phyloP scores from a whole-genome alignment of 2,888 invertebrate species.

The Coleophora deauratella region DNA sequence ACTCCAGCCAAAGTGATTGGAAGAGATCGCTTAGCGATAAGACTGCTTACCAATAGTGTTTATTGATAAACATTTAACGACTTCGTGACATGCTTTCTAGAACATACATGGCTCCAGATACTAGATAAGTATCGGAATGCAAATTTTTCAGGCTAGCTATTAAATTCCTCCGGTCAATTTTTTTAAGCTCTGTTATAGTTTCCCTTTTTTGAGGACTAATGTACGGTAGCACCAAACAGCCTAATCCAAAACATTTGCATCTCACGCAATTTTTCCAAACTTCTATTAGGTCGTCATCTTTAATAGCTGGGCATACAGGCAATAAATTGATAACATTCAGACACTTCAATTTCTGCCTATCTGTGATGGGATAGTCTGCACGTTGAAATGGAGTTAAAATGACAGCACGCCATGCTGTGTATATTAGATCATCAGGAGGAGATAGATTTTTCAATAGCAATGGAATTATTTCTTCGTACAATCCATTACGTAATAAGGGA shows the following conservation, averaged over 20 bases:
- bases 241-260: slow-evolving; percentile 57
- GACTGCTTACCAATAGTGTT: no score
- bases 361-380: slow-evolving; percentile 65
- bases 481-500: slow-evolving; percentile 37
- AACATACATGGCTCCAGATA: slow-evolving; percentile 63
- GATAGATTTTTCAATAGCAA: slow-evolving; percentile 45
- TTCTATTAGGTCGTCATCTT: slow-evolving; percentile 58
- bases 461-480: slow-evolving; percentile 56
- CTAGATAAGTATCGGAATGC: slow-evolving; percentile 57
- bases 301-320: slow-evolving; percentile 57
- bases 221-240: slow-evolving; percentile 61
- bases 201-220: slow-evolving; percentile 51
- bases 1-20: no score
- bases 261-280: slow-evolving; percentile 66
- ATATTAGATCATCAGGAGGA: slow-evolving; percentile 46
- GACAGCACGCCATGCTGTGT: slow-evolving; percentile 56
- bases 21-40: no score
- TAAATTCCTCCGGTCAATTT: slow-evolving; percentile 58
- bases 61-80: no score
- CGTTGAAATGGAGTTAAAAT: slow-evolving; percentile 59
- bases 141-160: slow-evolving; percentile 63
- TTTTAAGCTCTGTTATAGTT: slow-evolving; percentile 48
- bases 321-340: slow-evolving; percentile 57
- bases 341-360: slow-evolving; percentile 57
- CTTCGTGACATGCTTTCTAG: slow-evolving; percentile 40